Evolutionary conservation across 2,113 vertebrate genomes (phyloP), one percentile per base, ranked within the genome.

Genomic region (Piprites chloris): DNA sequence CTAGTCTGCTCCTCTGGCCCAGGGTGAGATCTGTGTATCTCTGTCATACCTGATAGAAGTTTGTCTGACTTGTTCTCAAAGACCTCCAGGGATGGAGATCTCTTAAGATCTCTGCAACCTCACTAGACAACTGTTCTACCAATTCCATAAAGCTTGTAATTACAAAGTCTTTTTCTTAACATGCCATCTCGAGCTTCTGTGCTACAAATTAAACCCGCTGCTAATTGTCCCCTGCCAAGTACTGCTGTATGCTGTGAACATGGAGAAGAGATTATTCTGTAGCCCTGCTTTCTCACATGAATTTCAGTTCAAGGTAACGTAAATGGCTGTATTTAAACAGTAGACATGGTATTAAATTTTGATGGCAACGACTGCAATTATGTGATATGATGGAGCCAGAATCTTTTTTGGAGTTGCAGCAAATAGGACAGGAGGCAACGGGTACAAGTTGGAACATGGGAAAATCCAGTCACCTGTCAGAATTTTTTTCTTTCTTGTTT

Each of bases 11-110:
- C 21, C 30, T 84, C 65, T 92, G 47, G 88, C 95, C 42, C 72
- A 84, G 58, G 96, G 93, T 56, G 76, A 95, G 63, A 87, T 75
- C 95, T 78, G 56, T 66, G 9, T 69, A 81, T 87, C 80, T 94
- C 12, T 88, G 83, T 73, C 59, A 62, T 80, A 68, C 69, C 39
- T 79, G 52, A 59, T 19, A 74, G 26, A 81, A 75, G 42, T 93
- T 90, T 56, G 91, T 90, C 61, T 87, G 10, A 95, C 89, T 90
- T 28, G 86, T 93, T 96, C 83, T 92, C 61, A 56, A 41, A 81
- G 86, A 90, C 80, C 80, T 90, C 61, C 32, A 87, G 93, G 93
- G 80, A 72, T 47, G 37, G 76, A 92, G 91, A 84, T 84, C 83
- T 86, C 52, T 77, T 47, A 78, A 92, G 93, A 84, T 92, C 86